Base-by-base conservation (phyloP, 2,113 vertebrate species). In the Ptilonorhynchus violaceus region DNA sequence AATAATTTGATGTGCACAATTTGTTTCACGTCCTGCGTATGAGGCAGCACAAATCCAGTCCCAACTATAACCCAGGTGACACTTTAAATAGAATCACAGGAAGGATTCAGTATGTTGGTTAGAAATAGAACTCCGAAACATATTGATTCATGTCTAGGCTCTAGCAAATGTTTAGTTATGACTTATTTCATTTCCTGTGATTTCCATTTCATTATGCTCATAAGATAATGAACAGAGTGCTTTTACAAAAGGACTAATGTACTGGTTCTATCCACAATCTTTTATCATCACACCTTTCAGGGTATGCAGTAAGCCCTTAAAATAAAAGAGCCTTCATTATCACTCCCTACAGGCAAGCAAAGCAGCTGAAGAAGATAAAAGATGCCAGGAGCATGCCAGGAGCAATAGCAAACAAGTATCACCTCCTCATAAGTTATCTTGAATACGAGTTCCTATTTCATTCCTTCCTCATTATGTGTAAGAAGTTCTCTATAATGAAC, bases 361-460 rank as follows among this genome's bases (percentile, higher is more conserved):
- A 90, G 74, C 21, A 82, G 31, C 39, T 75, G 69, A 5, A 47
- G 35, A 88, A 94, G 70, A 88, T 95, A 86, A 96, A 95, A 95
- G 86, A 49, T 60, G 80, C 7, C 17, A 46, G n/a, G n/a, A n/a
- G 60, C 59, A 35, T 25, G 46, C 33, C 35, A 90, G 44, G 9
- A 93, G 63, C 35, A 95, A 62, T 8, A 74, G 63, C 46, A 95
- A 95, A 95, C 67, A 92, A 86, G 19, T 39, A 79, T 31, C 72
- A 92, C 67, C 22, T 68, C 39, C n/a, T 77, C 81, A 37, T 22
- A 89, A 75, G n/a, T 55, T 80, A 53, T 74, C 49, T 28, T 58
- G 19, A 76, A 53, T 66, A 16, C 58, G 72, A 56, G 66, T 37
- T 91, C 44, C 37, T 66, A 58, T 73, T 91, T 88, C 58, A 66